Base-by-base conservation (phyloP, 2,797 vertebrate genomes). In the Leptatherina wallacei region DNA sequence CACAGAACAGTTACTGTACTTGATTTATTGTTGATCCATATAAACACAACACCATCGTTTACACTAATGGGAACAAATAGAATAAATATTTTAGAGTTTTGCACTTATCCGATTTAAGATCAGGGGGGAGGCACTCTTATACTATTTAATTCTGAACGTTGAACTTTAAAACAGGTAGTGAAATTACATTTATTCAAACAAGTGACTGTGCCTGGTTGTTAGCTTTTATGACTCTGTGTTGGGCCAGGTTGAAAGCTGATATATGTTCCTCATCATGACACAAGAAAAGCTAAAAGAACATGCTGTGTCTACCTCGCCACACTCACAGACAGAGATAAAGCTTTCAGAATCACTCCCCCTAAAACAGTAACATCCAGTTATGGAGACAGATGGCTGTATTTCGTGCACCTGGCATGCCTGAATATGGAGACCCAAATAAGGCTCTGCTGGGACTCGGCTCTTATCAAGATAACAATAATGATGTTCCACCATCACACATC, bases 381-480 rank as follows among this genome's bases (percentile, higher is more conserved):
- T 93, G 90, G 90, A 94, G 92, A 94, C 86, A 89, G 87, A 93
- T 94, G 85, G 86, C 81, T 78, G 83, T 89, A 94, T 93, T 89
- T 87, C 47, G 44, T 64, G 60, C n/a, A 65, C 85, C 82, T 78
- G 65, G 75, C 20, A 30, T 69, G 76, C 80, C 78, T 71, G 38
- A 84, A 42, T 30, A 78, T 40, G 12, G 51, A 33, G 68, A 3
- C 77, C 71, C 70, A 83, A 82, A 91, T 85, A 80, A 64, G 75
- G 68, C 71, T 80, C 84, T 81, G 73, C 84, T 86, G 85, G 74
- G 85, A 78, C 69, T 22, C 73, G 71, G 70, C 81, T 85, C 83
- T 89, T 86, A 83, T 90, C 86, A 88, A 70, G 73, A 80, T 10
- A 2, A 2, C 79, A 4, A 35, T 89, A 85, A 87, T 87, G 40